Percentiles rank a stretch among this genome's conserved stretches.
Evolutionary conservation across 2,113 vertebrate species (phyloP).

Genomic region (Syngnathus typhle): DNA sequence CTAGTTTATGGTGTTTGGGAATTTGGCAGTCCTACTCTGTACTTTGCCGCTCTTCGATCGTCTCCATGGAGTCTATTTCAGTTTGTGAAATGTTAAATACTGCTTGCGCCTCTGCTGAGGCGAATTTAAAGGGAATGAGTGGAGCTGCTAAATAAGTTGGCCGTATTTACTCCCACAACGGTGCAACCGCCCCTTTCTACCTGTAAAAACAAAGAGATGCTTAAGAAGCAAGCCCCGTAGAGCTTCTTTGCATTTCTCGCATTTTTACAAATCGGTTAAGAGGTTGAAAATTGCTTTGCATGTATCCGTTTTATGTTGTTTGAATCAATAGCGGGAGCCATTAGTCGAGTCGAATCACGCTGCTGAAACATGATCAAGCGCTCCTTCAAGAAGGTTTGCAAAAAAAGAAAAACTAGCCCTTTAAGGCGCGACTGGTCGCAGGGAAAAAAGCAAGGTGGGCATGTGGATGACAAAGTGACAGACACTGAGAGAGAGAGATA

Average conservation of each 20-base stretch:
- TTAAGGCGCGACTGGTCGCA: slow-evolving; percentile 64
- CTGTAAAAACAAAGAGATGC: too few species aligned
- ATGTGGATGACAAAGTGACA: slow-evolving; percentile 53
- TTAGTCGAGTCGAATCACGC: background rate
- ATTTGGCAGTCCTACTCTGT: too few species aligned
- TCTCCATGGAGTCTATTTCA: too few species aligned
- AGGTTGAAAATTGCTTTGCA: background rate
- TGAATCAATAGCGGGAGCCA: background rate
- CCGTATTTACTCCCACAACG: too few species aligned
- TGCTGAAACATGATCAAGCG: background rate
- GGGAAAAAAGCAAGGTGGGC: slow-evolving; percentile 53
- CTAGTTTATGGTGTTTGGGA: too few species aligned
- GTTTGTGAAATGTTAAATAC: too few species aligned
- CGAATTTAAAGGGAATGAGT: too few species aligned
- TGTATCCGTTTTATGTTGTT: background rate
- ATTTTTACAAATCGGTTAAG: background rate
- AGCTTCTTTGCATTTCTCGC: background rate
- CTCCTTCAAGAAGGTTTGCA: slow-evolving; percentile 21
- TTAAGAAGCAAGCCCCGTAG: too few species aligned
- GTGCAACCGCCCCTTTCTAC: too few species aligned
- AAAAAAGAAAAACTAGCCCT: slow-evolving; percentile 38
- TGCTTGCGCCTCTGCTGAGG: too few species aligned
- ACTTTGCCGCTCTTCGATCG: too few species aligned
- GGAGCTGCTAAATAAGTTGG: too few species aligned
- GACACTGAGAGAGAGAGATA: slow-evolving; percentile 40